Percentiles rank a stretch among this genome's conserved stretches.
phyloP scores from a whole-genome alignment of 2,888 invertebrate species.

The Suillia variegata region DNA sequence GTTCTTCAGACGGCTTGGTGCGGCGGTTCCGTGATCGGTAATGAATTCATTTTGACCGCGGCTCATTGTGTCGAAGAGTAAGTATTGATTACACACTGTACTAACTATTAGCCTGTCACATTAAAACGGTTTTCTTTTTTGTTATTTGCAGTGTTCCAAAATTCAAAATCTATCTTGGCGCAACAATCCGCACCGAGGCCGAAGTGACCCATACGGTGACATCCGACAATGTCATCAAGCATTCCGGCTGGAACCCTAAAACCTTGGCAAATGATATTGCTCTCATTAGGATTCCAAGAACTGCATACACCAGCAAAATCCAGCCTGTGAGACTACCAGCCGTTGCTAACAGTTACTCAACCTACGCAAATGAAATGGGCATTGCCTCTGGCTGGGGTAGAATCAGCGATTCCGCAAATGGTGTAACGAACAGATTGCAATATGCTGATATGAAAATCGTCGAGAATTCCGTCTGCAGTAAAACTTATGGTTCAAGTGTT shows the following conservation, averaged over 20 bases:
- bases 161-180: conserved; percentile 42
- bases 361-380: conserved; percentile 24
- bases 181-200: conserved; percentile 42
- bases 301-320: conserved; percentile 18
- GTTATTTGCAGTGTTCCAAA: conserved; percentile 31
- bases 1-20: conserved; percentile 14
- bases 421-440: conserved; percentile 44
- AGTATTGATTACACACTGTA: neutral
- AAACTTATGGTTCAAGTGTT: conserved; percentile 51
- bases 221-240: conserved; percentile 44
- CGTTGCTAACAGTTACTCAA: conserved; percentile 29
- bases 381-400: conserved; percentile 47
- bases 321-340: conserved; percentile 25
- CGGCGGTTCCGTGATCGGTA: conserved; percentile 22
- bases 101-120: neutral
- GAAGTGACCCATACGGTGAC: conserved; percentile 26
- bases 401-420: conserved; percentile 27
- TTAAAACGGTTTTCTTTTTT: conserved; percentile 12
- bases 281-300: conserved; percentile 36
- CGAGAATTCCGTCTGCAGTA: conserved; percentile 49
- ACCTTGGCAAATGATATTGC: conserved; percentile 43
- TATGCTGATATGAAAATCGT: conserved; percentile 36
- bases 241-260: conserved; percentile 45
- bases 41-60: conserved; percentile 18
- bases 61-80: conserved; percentile 18